These are phyloP conservation scores for Formica exsecta DNA, from an alignment of 1,140 invertebrate species.

Conservation along the genomic window DNA sequence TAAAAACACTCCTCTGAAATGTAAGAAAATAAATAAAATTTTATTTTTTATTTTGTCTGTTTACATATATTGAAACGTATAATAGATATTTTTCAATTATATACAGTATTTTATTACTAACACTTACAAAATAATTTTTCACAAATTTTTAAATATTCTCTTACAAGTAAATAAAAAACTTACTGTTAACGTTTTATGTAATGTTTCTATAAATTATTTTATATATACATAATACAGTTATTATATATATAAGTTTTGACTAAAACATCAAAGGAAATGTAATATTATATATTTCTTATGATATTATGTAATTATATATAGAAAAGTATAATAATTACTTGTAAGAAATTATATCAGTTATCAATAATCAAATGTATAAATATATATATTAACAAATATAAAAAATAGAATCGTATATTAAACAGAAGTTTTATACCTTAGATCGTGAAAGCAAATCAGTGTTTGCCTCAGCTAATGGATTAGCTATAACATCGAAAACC, in stretches of 20 bases:
- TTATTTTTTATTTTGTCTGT: not conserved
- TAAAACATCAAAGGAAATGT: too few relatives aligned
- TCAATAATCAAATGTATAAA: not conserved
- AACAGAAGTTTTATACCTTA: not conserved
- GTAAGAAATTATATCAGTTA: too few relatives aligned
- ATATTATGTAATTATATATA: too few relatives aligned
- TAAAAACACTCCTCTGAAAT: not conserved
- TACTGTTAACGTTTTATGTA: too few relatives aligned
- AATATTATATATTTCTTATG: too few relatives aligned
- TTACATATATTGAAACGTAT: not conserved
- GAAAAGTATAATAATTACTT: too few relatives aligned
- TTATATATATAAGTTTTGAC: too few relatives aligned
- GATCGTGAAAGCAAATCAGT: not conserved
- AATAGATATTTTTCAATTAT: not conserved
- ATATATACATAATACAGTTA: too few relatives aligned
- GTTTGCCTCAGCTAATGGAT: not conserved
- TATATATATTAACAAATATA: not conserved
- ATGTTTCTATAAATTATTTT: too few relatives aligned
- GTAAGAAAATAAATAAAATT: conserved; percentile 7
- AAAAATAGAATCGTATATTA: not conserved
- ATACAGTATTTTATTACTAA: not conserved
- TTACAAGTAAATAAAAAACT: too few relatives aligned
- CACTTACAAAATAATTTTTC: too few relatives aligned
- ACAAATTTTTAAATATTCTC: too few relatives aligned
- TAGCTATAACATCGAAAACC: not conserved